Evolutionary conservation across 2,888 invertebrate genomes (phyloP).

Genomic region (Sphecodes monilicornis): DNA sequence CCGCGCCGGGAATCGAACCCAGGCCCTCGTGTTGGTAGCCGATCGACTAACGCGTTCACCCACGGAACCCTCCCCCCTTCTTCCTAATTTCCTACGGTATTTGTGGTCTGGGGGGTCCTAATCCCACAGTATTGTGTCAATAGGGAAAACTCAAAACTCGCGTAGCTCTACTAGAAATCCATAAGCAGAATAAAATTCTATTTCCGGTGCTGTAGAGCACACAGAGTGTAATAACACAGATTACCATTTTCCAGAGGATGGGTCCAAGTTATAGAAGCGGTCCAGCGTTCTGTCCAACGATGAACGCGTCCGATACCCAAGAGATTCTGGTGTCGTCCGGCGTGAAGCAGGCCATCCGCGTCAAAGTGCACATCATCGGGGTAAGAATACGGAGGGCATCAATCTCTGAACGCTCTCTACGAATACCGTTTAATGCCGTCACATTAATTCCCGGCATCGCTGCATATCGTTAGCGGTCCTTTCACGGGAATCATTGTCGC

Average conservation of each 20-base stretch:
- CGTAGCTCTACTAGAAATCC: no score
- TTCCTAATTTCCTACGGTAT: no score
- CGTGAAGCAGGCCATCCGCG: slow-evolving; percentile 94
- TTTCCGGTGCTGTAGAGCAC: neutral
- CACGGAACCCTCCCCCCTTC: no score
- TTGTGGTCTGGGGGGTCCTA: no score
- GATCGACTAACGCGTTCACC: no score
- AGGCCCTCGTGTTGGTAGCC: no score
- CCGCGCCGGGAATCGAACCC: no score
- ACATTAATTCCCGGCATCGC: slow-evolving; percentile 21
- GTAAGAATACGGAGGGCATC: slow-evolving; percentile 81
- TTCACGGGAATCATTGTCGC: slow-evolving; percentile 20
- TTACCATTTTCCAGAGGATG: slow-evolving; percentile 87
- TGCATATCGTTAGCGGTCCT: slow-evolving; percentile 44
- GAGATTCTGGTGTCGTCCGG: slow-evolving; percentile 97
- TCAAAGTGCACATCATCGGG: slow-evolving; percentile 97
- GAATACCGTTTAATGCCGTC: slow-evolving; percentile 18
- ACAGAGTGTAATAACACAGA: neutral
- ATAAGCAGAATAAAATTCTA: no score
- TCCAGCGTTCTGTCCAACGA: slow-evolving; percentile 97
- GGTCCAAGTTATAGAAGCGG: slow-evolving; percentile 97
- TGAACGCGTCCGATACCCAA: slow-evolving; percentile 94
- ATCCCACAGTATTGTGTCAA: no score
- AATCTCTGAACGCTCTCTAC: neutral
- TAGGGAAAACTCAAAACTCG: no score